A percentile compares a stretch with the other conserved stretches of the same genome.
Conservation (phyloP, 2,888 invertebrate genomes). For the Drosophila rellima region DNA sequence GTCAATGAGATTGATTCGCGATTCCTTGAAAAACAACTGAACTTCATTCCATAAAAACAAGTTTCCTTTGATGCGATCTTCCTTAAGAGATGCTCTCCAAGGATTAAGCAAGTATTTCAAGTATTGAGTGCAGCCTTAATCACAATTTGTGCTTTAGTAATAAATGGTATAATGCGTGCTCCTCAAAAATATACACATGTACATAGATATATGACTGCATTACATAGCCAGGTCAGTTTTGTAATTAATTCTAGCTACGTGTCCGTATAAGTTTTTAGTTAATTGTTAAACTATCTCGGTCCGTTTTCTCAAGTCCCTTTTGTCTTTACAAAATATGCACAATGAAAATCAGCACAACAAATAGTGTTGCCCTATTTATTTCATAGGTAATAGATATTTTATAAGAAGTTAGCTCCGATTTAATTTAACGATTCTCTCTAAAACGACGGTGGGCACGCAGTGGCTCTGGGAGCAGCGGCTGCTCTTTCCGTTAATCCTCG, state of each 20-base stretch:
- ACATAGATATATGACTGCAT: conserved; percentile 8
- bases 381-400: not conserved
- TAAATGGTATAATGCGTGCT: conserved; percentile 21
- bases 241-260: not conserved
- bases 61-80: not conserved
- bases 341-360: not conserved
- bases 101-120: not conserved
- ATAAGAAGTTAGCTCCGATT: not conserved
- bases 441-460: no score
- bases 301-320: not conserved
- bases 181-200: conserved; percentile 21
- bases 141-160: conserved; percentile 11
- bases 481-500: no score
- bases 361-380: not conserved
- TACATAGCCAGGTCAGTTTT: conserved; percentile 1
- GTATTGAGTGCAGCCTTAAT: conserved; percentile 16
- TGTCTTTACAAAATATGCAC: not conserved
- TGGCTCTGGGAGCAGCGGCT: no score
- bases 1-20: conserved; percentile 1
- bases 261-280: not conserved
- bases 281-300: not conserved
- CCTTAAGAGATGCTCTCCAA: not conserved
- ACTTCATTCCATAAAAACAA: conserved; percentile 2
- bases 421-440: conserved; percentile 2
- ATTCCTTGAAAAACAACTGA: not conserved